Percentiles rank a stretch among this genome's conserved stretches.
phyloP scores from a whole-genome alignment of 1,140 invertebrate species.

The Drosophila melanica region DNA sequence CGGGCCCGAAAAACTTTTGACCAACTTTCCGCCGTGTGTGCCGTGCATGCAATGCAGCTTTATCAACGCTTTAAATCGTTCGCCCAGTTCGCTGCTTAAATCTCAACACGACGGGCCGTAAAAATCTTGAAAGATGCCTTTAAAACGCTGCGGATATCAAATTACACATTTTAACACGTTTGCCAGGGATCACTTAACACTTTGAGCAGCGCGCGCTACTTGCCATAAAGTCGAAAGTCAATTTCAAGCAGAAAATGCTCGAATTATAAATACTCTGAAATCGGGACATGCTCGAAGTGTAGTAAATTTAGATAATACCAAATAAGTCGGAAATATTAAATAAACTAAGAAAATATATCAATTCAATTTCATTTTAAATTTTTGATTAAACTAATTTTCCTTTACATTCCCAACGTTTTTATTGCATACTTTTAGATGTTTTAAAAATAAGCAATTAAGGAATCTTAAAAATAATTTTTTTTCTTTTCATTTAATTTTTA shows the following conservation, averaged over 20 bases:
- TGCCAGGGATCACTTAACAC: slow-evolving; percentile 54
- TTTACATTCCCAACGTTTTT: no score
- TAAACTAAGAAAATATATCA: neutral
- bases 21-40: slow-evolving; percentile 20
- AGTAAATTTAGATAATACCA: no score
- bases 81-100: slow-evolving; percentile 25
- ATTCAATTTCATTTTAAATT: neutral
- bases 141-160: slow-evolving; percentile 53
- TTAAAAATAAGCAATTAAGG: no score
- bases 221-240: slow-evolving; percentile 29
- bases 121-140: slow-evolving; percentile 35
- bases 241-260: neutral
- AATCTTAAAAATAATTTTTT: no score
- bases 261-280: slow-evolving; percentile 7
- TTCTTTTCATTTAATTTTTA: no score
- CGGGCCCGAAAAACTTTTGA: slow-evolving; percentile 40
- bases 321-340: neutral
- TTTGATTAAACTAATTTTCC: no score
- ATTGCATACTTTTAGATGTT: no score
- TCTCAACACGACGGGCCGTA: slow-evolving; percentile 39
- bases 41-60: slow-evolving; percentile 18
- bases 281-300: no score
- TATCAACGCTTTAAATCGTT: slow-evolving; percentile 43
- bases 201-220: slow-evolving; percentile 23
- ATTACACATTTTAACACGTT: slow-evolving; percentile 68